phyloP scores from a whole-genome alignment of 2,797 vertebrate genomes.

The Hemitrygon akajei region DNA sequence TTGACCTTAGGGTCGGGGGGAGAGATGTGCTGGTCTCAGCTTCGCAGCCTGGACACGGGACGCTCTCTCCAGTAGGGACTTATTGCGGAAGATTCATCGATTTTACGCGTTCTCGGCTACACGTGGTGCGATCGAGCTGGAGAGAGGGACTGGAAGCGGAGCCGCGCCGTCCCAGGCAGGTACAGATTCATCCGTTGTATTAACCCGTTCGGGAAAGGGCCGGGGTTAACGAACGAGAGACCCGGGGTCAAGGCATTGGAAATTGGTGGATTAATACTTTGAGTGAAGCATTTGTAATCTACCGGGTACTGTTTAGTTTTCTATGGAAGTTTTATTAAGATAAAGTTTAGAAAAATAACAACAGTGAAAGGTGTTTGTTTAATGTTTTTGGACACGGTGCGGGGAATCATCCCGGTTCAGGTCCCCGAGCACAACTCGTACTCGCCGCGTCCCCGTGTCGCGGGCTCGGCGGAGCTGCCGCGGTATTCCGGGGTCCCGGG shows the following conservation, averaged over 20 bases:
- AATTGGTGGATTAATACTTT: not conserved
- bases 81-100: constrained; percentile 21
- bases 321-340: not conserved
- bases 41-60: not conserved
- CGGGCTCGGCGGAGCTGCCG: no score
- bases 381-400: no score
- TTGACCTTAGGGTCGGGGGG: not conserved
- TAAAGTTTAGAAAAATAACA: not conserved
- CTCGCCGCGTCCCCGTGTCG: no score
- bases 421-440: no score
- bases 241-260: no score
- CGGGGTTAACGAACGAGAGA: not conserved
- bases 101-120: constrained; percentile 7
- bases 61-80: not conserved
- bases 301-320: not conserved
- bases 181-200: no score
- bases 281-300: not conserved
- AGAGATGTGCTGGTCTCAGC: not conserved
- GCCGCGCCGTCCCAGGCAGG: not conserved
- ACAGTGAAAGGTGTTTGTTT: not conserved
- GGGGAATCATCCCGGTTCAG: not conserved
- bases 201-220: not conserved
- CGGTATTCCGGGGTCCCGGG: no score
- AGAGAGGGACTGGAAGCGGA: not conserved
- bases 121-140: constrained; percentile 5